These are phyloP conservation scores for Leguminivora glycinivorella DNA, from an alignment of 1,140 invertebrate species.

Conservation along the genomic window DNA sequence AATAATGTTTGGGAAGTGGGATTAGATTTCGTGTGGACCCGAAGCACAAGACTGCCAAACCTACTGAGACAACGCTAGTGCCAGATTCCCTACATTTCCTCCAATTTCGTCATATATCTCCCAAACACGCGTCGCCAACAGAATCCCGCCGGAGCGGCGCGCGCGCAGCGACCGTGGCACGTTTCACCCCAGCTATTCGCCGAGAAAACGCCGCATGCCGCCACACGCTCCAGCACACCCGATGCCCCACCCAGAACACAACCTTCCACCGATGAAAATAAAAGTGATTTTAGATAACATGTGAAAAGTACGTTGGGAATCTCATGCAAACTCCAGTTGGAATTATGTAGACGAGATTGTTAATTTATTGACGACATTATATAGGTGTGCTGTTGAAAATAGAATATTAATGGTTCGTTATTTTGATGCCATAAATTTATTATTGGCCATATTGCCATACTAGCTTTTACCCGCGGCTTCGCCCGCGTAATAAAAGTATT, in stretches of 20 bases:
- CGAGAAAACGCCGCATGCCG: conserved; percentile 68
- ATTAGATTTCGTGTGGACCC: too few relatives aligned
- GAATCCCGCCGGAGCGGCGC: conserved; percentile 40
- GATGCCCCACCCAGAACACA: conserved; percentile 15
- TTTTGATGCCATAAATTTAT: not conserved
- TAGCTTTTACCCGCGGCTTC: too few relatives aligned
- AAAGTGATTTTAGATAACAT: conserved; percentile 53
- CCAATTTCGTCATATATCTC: conserved; percentile 29
- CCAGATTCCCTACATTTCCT: too few relatives aligned
- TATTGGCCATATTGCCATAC: too few relatives aligned
- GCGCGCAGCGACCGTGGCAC: conserved; percentile 53
- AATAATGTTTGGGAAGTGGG: too few relatives aligned
- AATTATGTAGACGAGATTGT: conserved; percentile 31
- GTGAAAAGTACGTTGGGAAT: not conserved
- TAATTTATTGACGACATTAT: conserved; percentile 15
- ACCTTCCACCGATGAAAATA: conserved; percentile 55
- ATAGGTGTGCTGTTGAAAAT: not conserved
- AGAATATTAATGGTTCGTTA: not conserved
- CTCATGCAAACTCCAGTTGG: conserved; percentile 33
- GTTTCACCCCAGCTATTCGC: conserved; percentile 74
- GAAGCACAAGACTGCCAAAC: too few relatives aligned
- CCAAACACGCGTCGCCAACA: conserved; percentile 30
- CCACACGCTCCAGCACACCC: conserved; percentile 55
- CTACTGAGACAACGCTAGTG: too few relatives aligned
- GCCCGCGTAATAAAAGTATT: too few relatives aligned